Base-by-base conservation (phyloP, 2,888 invertebrate species). In the Myopa testacea region DNA sequence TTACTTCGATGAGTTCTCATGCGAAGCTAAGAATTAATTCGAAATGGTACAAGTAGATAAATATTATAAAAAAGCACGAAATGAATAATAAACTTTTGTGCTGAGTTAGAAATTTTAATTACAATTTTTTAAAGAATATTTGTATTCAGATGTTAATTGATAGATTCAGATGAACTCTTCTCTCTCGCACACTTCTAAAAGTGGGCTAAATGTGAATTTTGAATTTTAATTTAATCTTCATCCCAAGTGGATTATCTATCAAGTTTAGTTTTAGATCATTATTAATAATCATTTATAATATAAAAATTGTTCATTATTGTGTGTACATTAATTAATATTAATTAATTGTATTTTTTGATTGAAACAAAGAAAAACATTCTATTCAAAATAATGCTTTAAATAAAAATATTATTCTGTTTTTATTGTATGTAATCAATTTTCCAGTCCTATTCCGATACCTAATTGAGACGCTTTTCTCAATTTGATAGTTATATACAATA, bases 331-430 rank as follows among this genome's bases (percentile, higher is more conserved):
- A 60, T 65, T 50, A 74, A 37, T 70, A 70, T 55, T 37, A 67
- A 26, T 73, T 63, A 38, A 68, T 50, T 77, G 77, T 77, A 77
- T 77, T 77, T 72, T 77, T 77, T 73, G 68, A 73, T 63, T 73
- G 12, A 77, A 69, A 72, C 40, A 65, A 73, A 37, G 68, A 68
- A 77, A 7, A 77, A 71, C 63, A 70, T 71, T 76, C 63, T 70
- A 63, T 72, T 19, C 67, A 38, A 73, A 77, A 76, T 45, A 77
- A 77, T 73, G 77, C 77, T 77, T 77, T 67, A 77, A 76, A 62
- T 68, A 77, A 77, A 73, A 63, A 60, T 58, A 70, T 50, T 63
- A 67, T 50, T 67, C 37, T 75, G 45, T 58, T 75, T 67, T 75
- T 75, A 40, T 75, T 67, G 1, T 14, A 55, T 8, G 50, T 50